phyloP scores from a whole-genome alignment of 2,113 vertebrate genomes.

The Apeltes quadracus region DNA sequence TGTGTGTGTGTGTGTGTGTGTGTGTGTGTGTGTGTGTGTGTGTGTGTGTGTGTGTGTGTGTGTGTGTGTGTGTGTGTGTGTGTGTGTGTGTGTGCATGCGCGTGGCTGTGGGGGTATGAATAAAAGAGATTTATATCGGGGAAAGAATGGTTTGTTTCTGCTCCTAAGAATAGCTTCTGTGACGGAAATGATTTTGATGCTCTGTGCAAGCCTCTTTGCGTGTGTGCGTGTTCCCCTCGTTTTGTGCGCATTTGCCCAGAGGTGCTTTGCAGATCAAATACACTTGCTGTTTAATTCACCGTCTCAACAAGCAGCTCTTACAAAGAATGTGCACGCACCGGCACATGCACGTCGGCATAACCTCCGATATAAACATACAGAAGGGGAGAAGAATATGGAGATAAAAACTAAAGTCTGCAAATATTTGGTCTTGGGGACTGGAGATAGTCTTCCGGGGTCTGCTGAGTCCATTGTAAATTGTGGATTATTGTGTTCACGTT shows the following conservation, averaged over 20 bases:
- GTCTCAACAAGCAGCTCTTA: constrained; percentile 76
- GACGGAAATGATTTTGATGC: constrained; percentile 78
- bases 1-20: no score
- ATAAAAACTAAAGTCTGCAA: constrained; percentile 62
- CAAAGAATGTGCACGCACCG: constrained; percentile 58
- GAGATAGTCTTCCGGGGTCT: constrained; percentile 41
- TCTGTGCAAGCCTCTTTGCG: constrained; percentile 49
- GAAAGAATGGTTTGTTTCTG: constrained; percentile 68
- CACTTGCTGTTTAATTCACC: constrained; percentile 79
- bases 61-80: no score
- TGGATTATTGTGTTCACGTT: constrained; percentile 43
- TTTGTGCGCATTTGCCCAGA: constrained; percentile 64
- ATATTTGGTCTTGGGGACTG: constrained; percentile 57
- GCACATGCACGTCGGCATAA: constrained; percentile 50
- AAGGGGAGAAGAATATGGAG: constrained; percentile 60
- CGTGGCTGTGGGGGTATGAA: constrained; percentile 54
- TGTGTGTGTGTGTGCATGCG: no score
- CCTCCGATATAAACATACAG: constrained; percentile 53
- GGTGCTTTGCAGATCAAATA: constrained; percentile 79
- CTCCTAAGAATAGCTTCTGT: constrained; percentile 78
- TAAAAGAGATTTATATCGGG: constrained; percentile 73
- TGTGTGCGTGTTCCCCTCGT: constrained; percentile 34
- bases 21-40: no score
- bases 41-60: no score
- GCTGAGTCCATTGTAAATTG: constrained; percentile 43